A percentile compares a stretch with the other conserved stretches of the same genome.
Evolutionary conservation across 2,888 invertebrate species (phyloP).

Genomic region (Saturnia japonica): DNA sequence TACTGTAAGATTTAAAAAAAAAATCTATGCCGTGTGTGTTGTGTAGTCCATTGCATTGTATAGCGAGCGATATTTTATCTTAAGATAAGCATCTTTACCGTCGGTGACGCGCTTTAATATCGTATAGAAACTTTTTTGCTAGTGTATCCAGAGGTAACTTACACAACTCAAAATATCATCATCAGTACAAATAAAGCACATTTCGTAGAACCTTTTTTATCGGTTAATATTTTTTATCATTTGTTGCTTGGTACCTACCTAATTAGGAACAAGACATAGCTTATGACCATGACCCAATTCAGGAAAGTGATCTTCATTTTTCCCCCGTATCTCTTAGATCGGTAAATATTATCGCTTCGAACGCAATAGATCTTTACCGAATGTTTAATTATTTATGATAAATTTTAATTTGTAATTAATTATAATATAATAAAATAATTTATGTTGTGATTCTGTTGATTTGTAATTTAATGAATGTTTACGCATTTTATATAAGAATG

Average conservation of each 20-base stretch:
- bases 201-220: background rate
- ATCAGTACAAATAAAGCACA: background rate
- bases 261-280: background rate
- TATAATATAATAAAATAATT: conserved; percentile 30
- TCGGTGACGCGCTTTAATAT: no score
- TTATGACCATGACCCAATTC: background rate
- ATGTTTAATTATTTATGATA: conserved; percentile 27
- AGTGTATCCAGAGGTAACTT: background rate
- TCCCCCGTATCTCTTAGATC: background rate
- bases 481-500: conserved; percentile 52
- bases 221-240: background rate
- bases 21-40: no score
- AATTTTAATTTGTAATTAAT: conserved; percentile 31
- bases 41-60: no score
- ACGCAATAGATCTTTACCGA: background rate
- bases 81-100: no score
- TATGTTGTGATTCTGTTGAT: conserved; percentile 47
- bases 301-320: background rate
- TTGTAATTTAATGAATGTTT: conserved; percentile 45
- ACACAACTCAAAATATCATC: background rate
- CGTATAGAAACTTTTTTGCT: background rate
- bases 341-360: background rate
- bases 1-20: no score
- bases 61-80: no score
- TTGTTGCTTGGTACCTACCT: background rate